Base-by-base conservation (phyloP, 2,113 vertebrate genomes). In the Serinus canaria region DNA sequence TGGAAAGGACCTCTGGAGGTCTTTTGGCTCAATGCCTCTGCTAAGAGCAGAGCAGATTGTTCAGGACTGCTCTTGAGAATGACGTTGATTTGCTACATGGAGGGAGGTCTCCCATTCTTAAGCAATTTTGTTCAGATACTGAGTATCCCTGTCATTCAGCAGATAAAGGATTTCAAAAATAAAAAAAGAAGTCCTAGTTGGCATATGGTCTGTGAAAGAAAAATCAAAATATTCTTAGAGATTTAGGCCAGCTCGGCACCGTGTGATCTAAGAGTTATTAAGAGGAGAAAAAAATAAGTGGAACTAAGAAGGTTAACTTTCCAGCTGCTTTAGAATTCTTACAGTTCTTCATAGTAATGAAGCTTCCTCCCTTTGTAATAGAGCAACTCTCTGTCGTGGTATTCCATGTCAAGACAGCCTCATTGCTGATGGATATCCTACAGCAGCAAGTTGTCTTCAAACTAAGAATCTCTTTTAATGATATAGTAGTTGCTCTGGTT, bases 401-500 rank as follows among this genome's bases (percentile, higher is more conserved):
- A 30, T 74, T 69, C 50, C 43, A 13, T 74, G 50, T 68, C 18
- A 70, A 68, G 56, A 62, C 79, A 83, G 22, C 18, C 43, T 85
- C 35, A 39, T 14, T 86, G 21, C 28, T 92, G 83, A 86, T 77
- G 30, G 67, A 19, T 86, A 63, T 86, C 72, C 81, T 87, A 49
- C 53, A 60, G 46, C 14, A 77, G 47, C 43, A 89, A 82, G 74
- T 91, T 72, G 25, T 83, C 83, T 92, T 92, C 70, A 58, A 60
- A 80, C 53, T 83, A 78, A 89, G 53, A 72, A 67, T 70, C 27
- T 81, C 16, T 73, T 59, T 74, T 86, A 83, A 70, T 60, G 47
- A 72, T 83, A 41, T 12, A 11, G 44, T n/a, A 95, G 76, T 87
- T 93, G 37, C 80, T 90, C 15, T 94, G 37, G 41, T 93, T 95